A percentile compares a stretch with the other conserved stretches of the same genome.
phyloP scores from a whole-genome alignment of 37 sponge, comb jelly and placozoan genomes.

The Ianthella basta region DNA sequence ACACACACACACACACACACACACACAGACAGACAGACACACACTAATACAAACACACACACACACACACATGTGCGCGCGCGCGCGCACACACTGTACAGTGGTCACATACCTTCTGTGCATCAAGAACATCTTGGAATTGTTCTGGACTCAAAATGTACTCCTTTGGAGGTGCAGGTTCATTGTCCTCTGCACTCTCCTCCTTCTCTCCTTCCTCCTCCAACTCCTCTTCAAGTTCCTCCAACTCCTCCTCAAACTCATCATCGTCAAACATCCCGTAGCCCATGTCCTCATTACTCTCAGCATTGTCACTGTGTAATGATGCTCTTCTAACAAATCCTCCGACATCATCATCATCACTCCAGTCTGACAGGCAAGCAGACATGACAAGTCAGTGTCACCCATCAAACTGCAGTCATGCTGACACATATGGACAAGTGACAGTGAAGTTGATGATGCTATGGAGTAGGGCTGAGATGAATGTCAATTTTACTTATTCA shows the following conservation, averaged over 20 bases:
- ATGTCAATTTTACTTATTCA: too few species aligned
- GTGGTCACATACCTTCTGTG: background rate
- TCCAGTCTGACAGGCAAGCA: background rate
- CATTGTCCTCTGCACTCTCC: background rate
- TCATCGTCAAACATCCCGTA: constrained; percentile 35
- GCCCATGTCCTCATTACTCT: constrained; percentile 36
- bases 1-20: too few species aligned
- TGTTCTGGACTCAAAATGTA: too few species aligned
- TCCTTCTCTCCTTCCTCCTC: background rate
- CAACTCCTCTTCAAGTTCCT: background rate
- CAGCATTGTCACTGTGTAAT: background rate
- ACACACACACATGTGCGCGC: constrained; percentile 2
- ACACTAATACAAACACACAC: background rate
- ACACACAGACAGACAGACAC: too few species aligned
- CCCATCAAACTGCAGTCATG: too few species aligned
- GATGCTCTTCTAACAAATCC: background rate
- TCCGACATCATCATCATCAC: background rate
- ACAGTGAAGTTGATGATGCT: too few species aligned
- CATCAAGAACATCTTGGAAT: too few species aligned
- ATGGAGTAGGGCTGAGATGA: too few species aligned
- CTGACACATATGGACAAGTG: too few species aligned
- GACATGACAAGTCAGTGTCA: too few species aligned
- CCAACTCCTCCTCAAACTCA: too few species aligned
- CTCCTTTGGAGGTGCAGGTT: background rate
- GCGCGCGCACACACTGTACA: background rate